Percentiles rank a stretch among this genome's conserved stretches.
Evolutionary conservation across 2,888 invertebrate genomes (phyloP).

Genomic region (Heliconius ethilla): DNA sequence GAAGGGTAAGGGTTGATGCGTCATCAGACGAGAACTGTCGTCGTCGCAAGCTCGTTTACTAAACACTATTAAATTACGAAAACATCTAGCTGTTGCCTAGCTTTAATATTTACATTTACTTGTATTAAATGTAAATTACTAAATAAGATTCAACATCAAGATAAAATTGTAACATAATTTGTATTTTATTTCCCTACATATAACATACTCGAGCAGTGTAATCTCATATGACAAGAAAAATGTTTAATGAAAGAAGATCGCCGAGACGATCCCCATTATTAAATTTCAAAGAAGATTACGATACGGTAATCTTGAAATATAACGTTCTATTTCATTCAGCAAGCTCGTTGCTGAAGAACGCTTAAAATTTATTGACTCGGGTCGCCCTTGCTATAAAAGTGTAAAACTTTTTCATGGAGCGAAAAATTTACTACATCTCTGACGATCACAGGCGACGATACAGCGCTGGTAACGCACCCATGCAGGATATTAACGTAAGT

Average conservation of each 20-base stretch:
- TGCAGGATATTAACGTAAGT: conserved; percentile 50
- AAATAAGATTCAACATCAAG: neutral
- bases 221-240: conserved; percentile 38
- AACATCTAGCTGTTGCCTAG: conserved; percentile 60
- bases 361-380: conserved; percentile 64
- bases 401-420: conserved; percentile 64
- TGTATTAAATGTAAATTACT: neutral
- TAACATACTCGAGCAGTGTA: conserved; percentile 27
- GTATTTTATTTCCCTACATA: conserved; percentile 46
- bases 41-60: conserved; percentile 56
- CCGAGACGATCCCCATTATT: conserved; percentile 67
- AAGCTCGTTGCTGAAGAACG: conserved; percentile 62
- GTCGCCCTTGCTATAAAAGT: conserved; percentile 64
- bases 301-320: conserved; percentile 70
- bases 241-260: conserved; percentile 50
- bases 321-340: conserved; percentile 63
- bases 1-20: conserved; percentile 62
- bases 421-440: conserved; percentile 62
- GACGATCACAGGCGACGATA: conserved; percentile 56
- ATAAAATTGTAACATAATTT: conserved; percentile 48
- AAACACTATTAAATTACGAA: conserved; percentile 58
- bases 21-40: conserved; percentile 53
- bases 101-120: conserved; percentile 43
- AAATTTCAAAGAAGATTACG: conserved; percentile 71
- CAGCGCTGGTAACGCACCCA: conserved; percentile 51